Base-by-base conservation (phyloP, 2,888 invertebrate species). In the Rotaria sp. region DNA sequence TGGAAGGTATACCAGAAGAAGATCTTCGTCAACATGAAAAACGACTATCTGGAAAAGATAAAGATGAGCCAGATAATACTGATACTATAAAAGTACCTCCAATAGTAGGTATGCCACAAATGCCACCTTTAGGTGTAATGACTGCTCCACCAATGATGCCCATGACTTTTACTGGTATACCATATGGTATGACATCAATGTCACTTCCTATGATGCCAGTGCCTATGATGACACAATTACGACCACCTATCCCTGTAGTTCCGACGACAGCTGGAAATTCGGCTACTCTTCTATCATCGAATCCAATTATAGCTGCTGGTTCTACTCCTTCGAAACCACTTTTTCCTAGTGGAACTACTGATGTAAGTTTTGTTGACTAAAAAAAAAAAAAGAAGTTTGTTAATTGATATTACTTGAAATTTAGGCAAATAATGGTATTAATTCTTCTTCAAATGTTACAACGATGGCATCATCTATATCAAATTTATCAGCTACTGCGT, bases 1-100 rank as follows among this genome's bases (percentile, higher is more conserved):
- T 99, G 98, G 98, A 99, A 93, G 99, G 99, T 89, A 98, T 99
- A 90, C 99, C 99, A 52, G 94, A 95, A 86, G 95, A 95, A 89
- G 97, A 98, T 93, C 91, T 96, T 88, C 95, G 95, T 91, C 96
- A 96, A 90, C 97, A 97, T 92, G 85, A 85, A 57, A 84, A 80
- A 48, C 86, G 84, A 75, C 67, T 21, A 24, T 24, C 24, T 38
- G 74, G 74, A 24, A 74, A 74, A 38, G 74, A 84, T 48, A 30
- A 84, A 52, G 52, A 84, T 35, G 84, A 84, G 26, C 30, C 30
- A 45, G 41, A 84, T 48, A 35, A 0, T 26, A 45, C 84, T 84
- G 48, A 45, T 45, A 2, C 35, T 38, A 26, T 67, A 18, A 85
- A 59, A 74, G 13, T 15, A 35, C 52, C 15, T 48, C 74, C 41